phyloP scores from a whole-genome alignment of 1,140 invertebrate genomes.

The Metaphire vulgaris region DNA sequence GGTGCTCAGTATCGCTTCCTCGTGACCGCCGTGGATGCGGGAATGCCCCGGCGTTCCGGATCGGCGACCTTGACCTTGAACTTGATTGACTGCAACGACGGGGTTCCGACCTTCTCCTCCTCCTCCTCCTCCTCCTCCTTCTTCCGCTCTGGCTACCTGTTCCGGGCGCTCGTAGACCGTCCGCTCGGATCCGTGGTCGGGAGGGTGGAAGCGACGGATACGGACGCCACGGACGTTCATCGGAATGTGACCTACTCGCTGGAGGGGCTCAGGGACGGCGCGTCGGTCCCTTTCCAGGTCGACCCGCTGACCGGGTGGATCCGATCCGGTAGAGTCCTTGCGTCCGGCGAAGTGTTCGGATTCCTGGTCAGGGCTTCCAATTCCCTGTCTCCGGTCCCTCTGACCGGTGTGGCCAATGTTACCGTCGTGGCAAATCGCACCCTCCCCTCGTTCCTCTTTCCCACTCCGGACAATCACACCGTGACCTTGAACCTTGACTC shows the following conservation, averaged over 20 bases:
- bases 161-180: background rate
- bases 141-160: background rate
- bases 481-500: background rate
- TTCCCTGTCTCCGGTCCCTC: background rate
- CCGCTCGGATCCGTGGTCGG: background rate
- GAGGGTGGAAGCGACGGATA: background rate
- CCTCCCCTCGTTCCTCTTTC: slow-evolving; percentile 39
- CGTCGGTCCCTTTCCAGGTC: slow-evolving; percentile 20
- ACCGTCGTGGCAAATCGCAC: slow-evolving; percentile 45
- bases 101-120: background rate
- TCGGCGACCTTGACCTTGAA: background rate
- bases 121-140: no score
- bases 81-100: background rate
- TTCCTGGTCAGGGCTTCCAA: slow-evolving; percentile 20
- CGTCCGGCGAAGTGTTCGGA: slow-evolving; percentile 21
- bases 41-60: background rate
- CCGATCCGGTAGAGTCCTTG: background rate
- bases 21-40: background rate
- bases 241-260: background rate
- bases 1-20: slow-evolving; percentile 1
- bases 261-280: no score
- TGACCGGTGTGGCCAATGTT: slow-evolving; percentile 30
- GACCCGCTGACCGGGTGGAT: slow-evolving; percentile 25
- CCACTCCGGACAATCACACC: slow-evolving; percentile 23
- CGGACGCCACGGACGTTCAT: background rate